These are phyloP conservation scores for Sicus ferrugineus DNA, from an alignment of 2,888 invertebrate species.

Conservation along the genomic window DNA sequence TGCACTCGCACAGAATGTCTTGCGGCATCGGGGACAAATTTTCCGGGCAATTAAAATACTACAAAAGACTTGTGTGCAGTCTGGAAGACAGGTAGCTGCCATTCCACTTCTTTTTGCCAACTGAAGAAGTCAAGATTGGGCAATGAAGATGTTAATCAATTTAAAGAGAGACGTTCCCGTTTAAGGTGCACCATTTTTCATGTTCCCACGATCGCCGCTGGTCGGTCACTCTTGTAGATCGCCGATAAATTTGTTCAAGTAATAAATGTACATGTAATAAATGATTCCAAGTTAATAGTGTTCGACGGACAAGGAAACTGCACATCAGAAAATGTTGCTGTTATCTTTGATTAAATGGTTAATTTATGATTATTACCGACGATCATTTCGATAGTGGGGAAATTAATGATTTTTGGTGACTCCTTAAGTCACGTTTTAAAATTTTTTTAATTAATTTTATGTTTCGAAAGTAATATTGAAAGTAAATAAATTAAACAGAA, in stretches of 20 bases:
- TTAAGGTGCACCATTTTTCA: not conserved
- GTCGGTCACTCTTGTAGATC: not conserved
- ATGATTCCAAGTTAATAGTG: too few relatives aligned
- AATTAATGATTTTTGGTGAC: too few relatives aligned
- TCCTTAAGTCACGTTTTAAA: too few relatives aligned
- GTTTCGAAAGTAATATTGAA: too few relatives aligned
- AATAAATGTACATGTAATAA: not conserved
- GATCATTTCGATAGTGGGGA: too few relatives aligned
- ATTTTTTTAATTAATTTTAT: too few relatives aligned
- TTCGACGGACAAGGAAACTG: too few relatives aligned
- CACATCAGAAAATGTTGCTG: too few relatives aligned
- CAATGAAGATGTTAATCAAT: conserved; percentile 28
- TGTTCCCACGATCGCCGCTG: conserved; percentile 24
- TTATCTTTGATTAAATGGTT: too few relatives aligned
- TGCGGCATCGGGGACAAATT: conserved; percentile 22
- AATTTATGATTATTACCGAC: too few relatives aligned
- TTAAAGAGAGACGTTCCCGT: not conserved
- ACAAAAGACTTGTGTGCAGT: conserved; percentile 13
- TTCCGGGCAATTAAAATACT: conserved; percentile 28
- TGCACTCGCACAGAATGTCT: not conserved
- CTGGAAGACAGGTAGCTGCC: conserved; percentile 20
- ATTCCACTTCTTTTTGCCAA: not conserved
- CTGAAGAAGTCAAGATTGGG: not conserved
- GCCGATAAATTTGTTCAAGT: conserved; percentile 1
- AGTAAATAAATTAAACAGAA: too few relatives aligned